Evolutionary conservation across 2,888 invertebrate genomes (phyloP).

Genomic region (Habrosyne pyritoides): DNA sequence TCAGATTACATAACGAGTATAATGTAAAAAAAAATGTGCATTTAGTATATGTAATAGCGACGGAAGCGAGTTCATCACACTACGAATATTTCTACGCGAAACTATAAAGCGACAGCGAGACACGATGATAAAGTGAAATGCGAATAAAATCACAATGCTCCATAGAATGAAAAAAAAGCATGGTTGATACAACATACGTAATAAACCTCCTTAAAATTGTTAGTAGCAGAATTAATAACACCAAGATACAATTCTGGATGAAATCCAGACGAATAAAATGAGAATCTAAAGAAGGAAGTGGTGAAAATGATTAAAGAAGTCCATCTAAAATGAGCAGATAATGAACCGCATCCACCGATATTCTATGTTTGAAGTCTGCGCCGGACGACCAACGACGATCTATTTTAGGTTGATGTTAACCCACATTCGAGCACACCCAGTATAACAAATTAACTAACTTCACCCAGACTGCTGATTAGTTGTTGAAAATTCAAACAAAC

Average conservation of each 20-base stretch:
- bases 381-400: conserved; percentile 63
- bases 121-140: conserved; percentile 15
- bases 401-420: conserved; percentile 71
- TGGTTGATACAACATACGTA: background rate
- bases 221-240: background rate
- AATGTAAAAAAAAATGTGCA: conserved; percentile 19
- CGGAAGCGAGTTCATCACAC: conserved; percentile 64
- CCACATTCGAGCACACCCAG: conserved; percentile 62
- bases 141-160: conserved; percentile 17
- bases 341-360: conserved; percentile 38
- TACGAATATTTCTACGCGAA: conserved; percentile 43
- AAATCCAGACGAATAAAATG: background rate
- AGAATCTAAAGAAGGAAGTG: background rate
- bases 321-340: conserved; percentile 1
- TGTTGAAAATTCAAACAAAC: conserved; percentile 35
- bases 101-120: conserved; percentile 26
- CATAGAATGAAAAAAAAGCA: background rate
- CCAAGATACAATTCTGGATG: background rate
- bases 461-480: conserved; percentile 46
- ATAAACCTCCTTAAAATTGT: background rate
- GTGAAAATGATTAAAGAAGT: background rate
- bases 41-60: conserved; percentile 19
- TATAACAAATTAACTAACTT: conserved; percentile 65
- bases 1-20: conserved; percentile 45
- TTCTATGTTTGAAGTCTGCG: conserved; percentile 27